These are phyloP conservation scores for Sarcophaga variegata DNA, from an alignment of 2,888 invertebrate species.

Conservation along the genomic window DNA sequence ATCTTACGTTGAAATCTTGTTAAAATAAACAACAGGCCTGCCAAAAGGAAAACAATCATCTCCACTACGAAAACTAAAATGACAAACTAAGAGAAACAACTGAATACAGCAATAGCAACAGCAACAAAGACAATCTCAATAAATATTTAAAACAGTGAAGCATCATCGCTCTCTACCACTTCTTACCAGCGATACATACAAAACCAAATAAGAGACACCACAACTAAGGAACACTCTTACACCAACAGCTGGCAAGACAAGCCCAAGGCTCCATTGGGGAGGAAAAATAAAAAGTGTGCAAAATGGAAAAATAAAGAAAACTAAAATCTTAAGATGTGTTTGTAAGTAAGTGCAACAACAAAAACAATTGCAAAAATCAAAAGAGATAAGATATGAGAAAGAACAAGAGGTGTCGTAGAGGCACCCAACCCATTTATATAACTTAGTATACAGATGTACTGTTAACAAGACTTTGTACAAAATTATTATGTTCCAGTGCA, in stretches of 20 bases:
- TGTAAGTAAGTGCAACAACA: no score
- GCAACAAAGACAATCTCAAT: conserved; percentile 39
- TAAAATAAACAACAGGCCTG: conserved; percentile 47
- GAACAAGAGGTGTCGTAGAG: no score
- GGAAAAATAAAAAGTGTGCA: conserved; percentile 9
- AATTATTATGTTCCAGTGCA: no score
- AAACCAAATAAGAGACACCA: not conserved
- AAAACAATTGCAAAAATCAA: no score
- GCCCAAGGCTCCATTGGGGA: conserved; percentile 25
- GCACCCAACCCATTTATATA: no score
- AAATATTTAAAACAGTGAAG: conserved; percentile 32
- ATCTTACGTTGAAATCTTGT: conserved; percentile 43
- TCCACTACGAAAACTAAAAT: conserved; percentile 12
- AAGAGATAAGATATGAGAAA: no score
- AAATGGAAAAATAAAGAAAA: not conserved
- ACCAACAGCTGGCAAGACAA: conserved; percentile 44
- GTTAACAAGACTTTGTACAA: no score
- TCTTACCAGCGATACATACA: not conserved
- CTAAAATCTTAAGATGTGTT: not conserved
- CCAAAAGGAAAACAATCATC: conserved; percentile 24
- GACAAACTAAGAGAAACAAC: conserved; percentile 29
- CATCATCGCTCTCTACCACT: not conserved
- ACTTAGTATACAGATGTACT: no score
- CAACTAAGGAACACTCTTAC: conserved; percentile 20
- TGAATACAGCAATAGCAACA: conserved; percentile 4